Conservation (phyloP, 2,797 vertebrate genomes). For the Loriculus beryllinus region DNA sequence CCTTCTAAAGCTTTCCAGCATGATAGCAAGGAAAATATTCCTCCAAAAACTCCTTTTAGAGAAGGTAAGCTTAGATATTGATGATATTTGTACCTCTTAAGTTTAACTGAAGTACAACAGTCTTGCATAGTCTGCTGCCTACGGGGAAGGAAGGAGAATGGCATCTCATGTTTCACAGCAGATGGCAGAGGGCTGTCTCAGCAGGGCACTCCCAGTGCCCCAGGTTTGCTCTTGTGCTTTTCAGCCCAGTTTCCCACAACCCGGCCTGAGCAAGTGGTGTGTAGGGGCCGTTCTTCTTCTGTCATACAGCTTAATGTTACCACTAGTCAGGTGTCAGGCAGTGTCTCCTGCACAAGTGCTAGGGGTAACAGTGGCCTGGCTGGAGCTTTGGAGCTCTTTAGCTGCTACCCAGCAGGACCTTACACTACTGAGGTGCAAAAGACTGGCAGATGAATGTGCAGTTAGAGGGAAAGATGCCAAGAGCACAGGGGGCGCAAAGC, state of each 20-base stretch:
- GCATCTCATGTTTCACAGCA: neutral
- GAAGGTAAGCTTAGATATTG: constrained; percentile 74
- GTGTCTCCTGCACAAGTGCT: rapidly evolving
- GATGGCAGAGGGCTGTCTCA: neutral
- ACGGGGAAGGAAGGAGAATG: neutral
- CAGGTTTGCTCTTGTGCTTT: neutral
- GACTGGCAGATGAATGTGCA: too few relatives aligned
- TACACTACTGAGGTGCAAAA: neutral
- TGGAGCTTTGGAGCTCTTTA: neutral
- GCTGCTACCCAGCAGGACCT: neutral
- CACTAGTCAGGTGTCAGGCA: too few relatives aligned
- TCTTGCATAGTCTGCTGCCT: neutral
- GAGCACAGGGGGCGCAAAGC: rapidly evolving
- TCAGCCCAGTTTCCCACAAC: neutral
- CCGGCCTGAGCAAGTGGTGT: too few relatives aligned
- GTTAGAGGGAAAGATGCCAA: neutral
- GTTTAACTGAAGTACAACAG: neutral
- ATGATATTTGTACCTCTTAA: neutral
- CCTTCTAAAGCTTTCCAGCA: constrained; percentile 90
- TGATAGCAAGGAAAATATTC: constrained; percentile 86
- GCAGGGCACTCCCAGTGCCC: rapidly evolving
- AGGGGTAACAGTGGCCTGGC: neutral
- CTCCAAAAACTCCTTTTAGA: constrained; percentile 76
- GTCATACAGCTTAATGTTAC: rapidly evolving
- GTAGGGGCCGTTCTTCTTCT: too few relatives aligned